Percentiles rank a stretch among this genome's conserved stretches.
Evolutionary conservation across 2,888 invertebrate species (phyloP).

Genomic region (Pristionchus fissidentatus): DNA sequence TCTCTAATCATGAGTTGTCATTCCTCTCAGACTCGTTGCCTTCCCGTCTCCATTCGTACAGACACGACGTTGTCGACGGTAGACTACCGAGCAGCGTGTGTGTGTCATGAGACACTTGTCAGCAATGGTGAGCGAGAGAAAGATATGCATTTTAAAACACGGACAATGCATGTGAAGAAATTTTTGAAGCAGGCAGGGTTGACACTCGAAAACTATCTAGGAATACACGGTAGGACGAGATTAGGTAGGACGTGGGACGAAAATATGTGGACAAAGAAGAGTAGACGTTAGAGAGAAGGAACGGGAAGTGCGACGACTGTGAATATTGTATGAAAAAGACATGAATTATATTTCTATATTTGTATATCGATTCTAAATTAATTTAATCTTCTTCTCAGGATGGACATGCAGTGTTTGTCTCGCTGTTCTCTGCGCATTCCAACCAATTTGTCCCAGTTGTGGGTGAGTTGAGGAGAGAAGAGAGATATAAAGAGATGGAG

Average conservation of each 20-base stretch:
- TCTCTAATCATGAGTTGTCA: no score
- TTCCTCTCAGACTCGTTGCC: conserved; percentile 38
- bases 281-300: no score
- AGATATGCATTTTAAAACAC: no score
- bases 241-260: no score
- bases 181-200: background rate
- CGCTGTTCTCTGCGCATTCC: conserved; percentile 38
- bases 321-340: background rate
- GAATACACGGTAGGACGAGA: no score
- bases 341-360: background rate
- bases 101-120: conserved; percentile 34
- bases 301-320: background rate
- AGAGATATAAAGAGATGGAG: background rate
- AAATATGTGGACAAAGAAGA: no score
- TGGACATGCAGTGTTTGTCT: conserved; percentile 46
- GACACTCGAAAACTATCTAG: no score
- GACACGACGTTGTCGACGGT: background rate
- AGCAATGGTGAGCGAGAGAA: conserved; percentile 23
- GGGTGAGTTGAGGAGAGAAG: conserved; percentile 3
- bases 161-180: no score
- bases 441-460: conserved; percentile 45
- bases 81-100: conserved; percentile 42
- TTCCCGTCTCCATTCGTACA: background rate
- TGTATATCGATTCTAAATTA: no score
- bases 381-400: background rate